These are phyloP conservation scores for Zaprionus lachaisei DNA, from an alignment of 1,140 invertebrate genomes.

Conservation along the genomic window DNA sequence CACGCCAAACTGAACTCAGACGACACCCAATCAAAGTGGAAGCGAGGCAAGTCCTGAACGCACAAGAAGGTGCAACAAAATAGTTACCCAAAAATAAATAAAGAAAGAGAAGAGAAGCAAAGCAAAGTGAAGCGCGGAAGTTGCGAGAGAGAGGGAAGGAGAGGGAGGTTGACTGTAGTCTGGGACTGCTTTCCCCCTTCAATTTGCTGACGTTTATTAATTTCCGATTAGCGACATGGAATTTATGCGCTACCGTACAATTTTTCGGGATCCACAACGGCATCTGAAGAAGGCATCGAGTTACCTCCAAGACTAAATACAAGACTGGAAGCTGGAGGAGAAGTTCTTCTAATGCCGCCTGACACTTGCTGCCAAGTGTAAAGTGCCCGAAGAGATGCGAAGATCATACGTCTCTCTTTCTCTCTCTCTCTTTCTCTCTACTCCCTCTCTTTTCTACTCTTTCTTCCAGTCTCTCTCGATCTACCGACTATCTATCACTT, in stretches of 20 bases:
- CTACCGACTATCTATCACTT: conserved; percentile 4
- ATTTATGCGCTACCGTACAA: conserved; percentile 72
- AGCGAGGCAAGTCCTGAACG: conserved; percentile 8
- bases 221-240: conserved; percentile 75
- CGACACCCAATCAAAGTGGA: conserved; percentile 77
- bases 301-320: conserved; percentile 33
- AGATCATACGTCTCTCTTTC: neutral
- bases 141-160: conserved; percentile 8
- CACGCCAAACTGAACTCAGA: conserved; percentile 79
- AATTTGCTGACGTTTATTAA: conserved; percentile 71
- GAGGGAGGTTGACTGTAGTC: neutral
- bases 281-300: conserved; percentile 29
- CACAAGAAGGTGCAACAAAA: conserved; percentile 38
- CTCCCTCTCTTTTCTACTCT: neutral
- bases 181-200: conserved; percentile 22
- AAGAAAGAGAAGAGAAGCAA: conserved; percentile 35
- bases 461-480: neutral
- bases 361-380: conserved; percentile 76
- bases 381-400: conserved; percentile 36
- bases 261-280: conserved; percentile 19
- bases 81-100: conserved; percentile 47
- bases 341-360: conserved; percentile 63
- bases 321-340: conserved; percentile 1
- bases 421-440: too few relatives aligned
- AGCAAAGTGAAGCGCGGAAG: conserved; percentile 43